phyloP scores from a whole-genome alignment of 2,888 invertebrate genomes.

The Maniola hyperantus region DNA sequence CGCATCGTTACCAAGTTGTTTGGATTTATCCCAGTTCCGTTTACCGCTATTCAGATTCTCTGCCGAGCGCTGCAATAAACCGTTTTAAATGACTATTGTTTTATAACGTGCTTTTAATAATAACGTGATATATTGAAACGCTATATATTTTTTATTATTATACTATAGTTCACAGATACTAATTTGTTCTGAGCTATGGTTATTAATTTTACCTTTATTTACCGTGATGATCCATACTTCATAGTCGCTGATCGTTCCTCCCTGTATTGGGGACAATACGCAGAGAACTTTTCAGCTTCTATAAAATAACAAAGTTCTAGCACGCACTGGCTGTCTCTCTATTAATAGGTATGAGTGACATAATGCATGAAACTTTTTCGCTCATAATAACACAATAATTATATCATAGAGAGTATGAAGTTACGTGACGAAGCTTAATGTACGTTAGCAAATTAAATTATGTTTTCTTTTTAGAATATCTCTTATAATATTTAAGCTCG shows the following conservation, averaged over 20 bases:
- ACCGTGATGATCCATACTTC: too few relatives aligned
- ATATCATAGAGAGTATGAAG: not conserved
- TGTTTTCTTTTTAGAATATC: constrained; percentile 8
- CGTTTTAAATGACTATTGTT: constrained; percentile 21
- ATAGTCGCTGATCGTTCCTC: too few relatives aligned
- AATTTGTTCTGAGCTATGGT: too few relatives aligned
- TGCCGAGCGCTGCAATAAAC: constrained; percentile 13
- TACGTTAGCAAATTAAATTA: constrained; percentile 4
- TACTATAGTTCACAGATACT: too few relatives aligned
- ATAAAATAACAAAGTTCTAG: too few relatives aligned
- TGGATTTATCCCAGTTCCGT: constrained; percentile 16
- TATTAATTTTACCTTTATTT: not conserved
- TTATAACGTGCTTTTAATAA: constrained; percentile 9
- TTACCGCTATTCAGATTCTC: constrained; percentile 11
- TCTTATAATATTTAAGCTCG: not conserved
- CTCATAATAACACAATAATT: not conserved
- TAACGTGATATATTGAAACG: constrained; percentile 1
- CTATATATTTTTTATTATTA: too few relatives aligned
- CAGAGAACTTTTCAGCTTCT: too few relatives aligned
- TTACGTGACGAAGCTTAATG: constrained; percentile 8
- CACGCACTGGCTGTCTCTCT: too few relatives aligned
- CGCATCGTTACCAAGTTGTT: constrained; percentile 13
- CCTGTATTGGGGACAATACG: too few relatives aligned
- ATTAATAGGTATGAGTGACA: too few relatives aligned
- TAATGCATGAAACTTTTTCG: not conserved